Base-by-base conservation (phyloP, 2,113 vertebrate genomes). In the Grallaria varia region DNA sequence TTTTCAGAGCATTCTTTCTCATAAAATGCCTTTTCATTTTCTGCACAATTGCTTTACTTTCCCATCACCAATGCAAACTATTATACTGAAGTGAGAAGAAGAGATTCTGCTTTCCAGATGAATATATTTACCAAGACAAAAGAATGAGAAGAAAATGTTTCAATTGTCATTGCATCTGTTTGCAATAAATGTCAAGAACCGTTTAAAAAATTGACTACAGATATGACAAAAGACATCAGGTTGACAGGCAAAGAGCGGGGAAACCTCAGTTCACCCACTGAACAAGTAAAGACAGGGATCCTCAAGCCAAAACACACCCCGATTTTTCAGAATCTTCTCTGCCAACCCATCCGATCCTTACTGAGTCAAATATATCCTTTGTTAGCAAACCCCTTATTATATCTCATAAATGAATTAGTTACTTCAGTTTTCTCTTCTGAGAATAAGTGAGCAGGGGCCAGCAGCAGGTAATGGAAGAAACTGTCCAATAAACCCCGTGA, bases 41-140 rank as follows among this genome's bases (percentile, higher is more conserved):
- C 82, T 90, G 59, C 67, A 95, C 55, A 93, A 90, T 47, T 87
- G 90, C 63, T 93, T 96, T 79, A 91, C 50, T 85, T 92, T 76
- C 66, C 86, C 64, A 66, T 87, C 77, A 86, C 76, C 87, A 90
- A 90, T 47, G 85, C 50, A 84, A 87, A 85, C 63, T 56, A 9
- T 16, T 92, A 78, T 60, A 58, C 23, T 68, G 4, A 3, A 95
- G 33, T 50, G 24, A 79, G 50, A 86, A 72, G 52, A 85, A 89
- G 53, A 90, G 35, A 87, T 80, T 85, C 64, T 42, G 8, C 71
- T 67, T 93, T 87, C 60, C 68, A 94, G 68, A 74, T 73, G 84
- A 94, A 89, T 80, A 72, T 58, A 91, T 87, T 87, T 90, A 92
- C 90, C 95, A 92, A 96, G 86, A 93, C 71, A 95, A 92, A 94